phyloP scores from a whole-genome alignment of 92 coral and sea anemone genomes.

The Paramuricea clavata region DNA sequence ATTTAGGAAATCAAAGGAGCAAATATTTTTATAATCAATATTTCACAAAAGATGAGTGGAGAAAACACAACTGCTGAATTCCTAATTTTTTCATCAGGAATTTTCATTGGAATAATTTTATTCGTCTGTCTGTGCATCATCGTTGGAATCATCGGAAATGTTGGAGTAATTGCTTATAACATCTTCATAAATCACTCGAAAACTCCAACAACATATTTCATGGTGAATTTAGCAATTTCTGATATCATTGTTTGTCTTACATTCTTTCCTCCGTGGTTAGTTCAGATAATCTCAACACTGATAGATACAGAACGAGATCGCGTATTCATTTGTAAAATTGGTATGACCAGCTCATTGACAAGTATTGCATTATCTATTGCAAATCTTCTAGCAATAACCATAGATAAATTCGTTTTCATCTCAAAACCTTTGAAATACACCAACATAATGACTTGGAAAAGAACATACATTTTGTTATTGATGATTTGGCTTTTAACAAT shows the following conservation, averaged over 20 bases:
- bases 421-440: slow-evolving; percentile 32
- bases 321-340: background rate
- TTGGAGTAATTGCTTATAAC: slow-evolving; percentile 22
- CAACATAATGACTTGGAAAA: slow-evolving; percentile 24
- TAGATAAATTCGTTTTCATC: slow-evolving; percentile 7
- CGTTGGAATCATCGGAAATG: slow-evolving; percentile 13
- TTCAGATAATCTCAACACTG: background rate
- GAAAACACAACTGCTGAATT: background rate
- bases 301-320: background rate
- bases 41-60: background rate
- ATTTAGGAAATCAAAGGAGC: background rate
- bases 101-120: background rate
- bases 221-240: slow-evolving; percentile 9
- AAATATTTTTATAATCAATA: background rate
- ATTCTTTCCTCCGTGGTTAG: slow-evolving; percentile 6
- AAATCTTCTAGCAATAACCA: slow-evolving; percentile 12
- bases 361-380: slow-evolving; percentile 6
- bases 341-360: background rate
- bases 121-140: slow-evolving; percentile 10
- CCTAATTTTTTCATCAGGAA: background rate
- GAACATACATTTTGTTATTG: background rate
- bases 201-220: slow-evolving; percentile 33
- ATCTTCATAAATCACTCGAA: slow-evolving; percentile 15
- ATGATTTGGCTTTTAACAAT: background rate
- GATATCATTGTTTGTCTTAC: slow-evolving; percentile 21